Conservation (phyloP, 2,113 vertebrate genomes). For the Planiliza haematocheilus region DNA sequence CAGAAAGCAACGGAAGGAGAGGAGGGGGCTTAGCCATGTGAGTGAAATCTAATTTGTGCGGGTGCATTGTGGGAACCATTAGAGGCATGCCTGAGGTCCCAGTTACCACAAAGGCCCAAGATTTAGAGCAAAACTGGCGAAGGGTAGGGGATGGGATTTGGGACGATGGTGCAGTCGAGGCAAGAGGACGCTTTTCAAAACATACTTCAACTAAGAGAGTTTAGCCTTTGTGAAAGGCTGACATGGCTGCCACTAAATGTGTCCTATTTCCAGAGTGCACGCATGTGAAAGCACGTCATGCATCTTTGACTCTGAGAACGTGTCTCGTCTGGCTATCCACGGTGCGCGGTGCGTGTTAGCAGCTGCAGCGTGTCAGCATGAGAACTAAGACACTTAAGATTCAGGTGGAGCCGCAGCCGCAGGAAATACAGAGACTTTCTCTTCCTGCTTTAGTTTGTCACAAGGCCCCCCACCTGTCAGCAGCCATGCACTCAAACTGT, state of each 20-base stretch:
- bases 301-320: background rate
- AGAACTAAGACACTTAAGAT: conserved; percentile 47
- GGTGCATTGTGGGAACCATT: conserved; percentile 63
- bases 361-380: conserved; percentile 41
- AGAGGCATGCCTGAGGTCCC: conserved; percentile 56
- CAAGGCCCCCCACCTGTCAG: conserved; percentile 50
- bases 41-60: conserved; percentile 70
- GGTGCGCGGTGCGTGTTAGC: conserved; percentile 12
- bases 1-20: background rate
- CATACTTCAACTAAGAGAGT: background rate
- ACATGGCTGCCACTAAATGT: background rate
- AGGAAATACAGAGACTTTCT: conserved; percentile 55
- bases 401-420: conserved; percentile 49
- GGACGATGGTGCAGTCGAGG: conserved; percentile 11
- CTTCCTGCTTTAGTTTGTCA: conserved; percentile 55
- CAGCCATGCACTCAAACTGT: conserved; percentile 34
- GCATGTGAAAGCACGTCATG: background rate
- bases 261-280: background rate
- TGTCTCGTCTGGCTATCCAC: conserved; percentile 23
- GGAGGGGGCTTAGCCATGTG: conserved; percentile 36
- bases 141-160: conserved; percentile 17
- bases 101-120: conserved; percentile 48
- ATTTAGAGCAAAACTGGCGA: conserved; percentile 37
- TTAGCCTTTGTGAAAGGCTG: background rate
- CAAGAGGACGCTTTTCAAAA: too few relatives aligned